Conservation (phyloP, 1,140 invertebrate genomes). For the Lamellibrachia luymesi region DNA sequence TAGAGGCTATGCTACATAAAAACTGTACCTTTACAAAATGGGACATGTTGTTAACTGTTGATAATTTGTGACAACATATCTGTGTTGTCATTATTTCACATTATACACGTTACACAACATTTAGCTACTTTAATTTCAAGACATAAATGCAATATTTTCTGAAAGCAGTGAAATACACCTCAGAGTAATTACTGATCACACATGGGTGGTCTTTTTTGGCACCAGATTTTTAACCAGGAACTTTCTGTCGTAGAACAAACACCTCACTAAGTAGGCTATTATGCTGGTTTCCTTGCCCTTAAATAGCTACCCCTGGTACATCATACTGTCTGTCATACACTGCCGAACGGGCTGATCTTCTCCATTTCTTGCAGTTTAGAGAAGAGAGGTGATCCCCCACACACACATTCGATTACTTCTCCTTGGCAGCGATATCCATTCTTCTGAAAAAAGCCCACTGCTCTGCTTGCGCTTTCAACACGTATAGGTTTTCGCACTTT, state of each 20-base stretch:
- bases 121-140: background rate
- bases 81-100: background rate
- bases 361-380: constrained; percentile 33
- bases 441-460: constrained; percentile 39
- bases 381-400: constrained; percentile 30
- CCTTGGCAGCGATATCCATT: constrained; percentile 31
- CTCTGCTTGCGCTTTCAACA: constrained; percentile 36
- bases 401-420: constrained; percentile 30
- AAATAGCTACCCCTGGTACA: background rate
- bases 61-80: background rate
- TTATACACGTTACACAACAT: background rate
- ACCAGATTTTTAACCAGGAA: background rate
- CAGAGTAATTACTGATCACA: background rate
- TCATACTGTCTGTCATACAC: background rate
- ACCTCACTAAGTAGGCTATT: background rate
- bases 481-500: constrained; percentile 28
- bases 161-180: background rate
- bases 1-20: background rate
- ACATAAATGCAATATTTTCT: background rate
- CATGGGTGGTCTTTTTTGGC: no score
- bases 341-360: background rate
- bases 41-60: no score
- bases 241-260: background rate
- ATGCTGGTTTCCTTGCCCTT: background rate
- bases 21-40: no score